phyloP scores from a whole-genome alignment of 1,140 invertebrate genomes.

The Euwallacea fornicatus region DNA sequence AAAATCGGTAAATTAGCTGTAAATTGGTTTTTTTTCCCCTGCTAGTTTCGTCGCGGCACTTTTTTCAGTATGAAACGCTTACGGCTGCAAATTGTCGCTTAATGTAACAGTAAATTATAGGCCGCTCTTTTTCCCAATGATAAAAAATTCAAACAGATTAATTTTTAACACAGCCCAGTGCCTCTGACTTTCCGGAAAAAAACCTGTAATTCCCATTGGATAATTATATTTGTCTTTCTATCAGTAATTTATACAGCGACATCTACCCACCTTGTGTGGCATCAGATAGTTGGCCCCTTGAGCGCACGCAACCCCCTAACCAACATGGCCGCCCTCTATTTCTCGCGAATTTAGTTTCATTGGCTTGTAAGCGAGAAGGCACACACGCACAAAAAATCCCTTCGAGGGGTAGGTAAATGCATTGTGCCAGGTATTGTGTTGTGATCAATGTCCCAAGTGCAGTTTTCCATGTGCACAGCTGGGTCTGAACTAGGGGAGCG shows the following conservation, averaged over 20 bases:
- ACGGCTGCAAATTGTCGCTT: conserved; percentile 1
- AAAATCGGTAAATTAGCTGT: conserved; percentile 38
- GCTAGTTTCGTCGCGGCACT: conserved; percentile 1
- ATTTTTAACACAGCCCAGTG: not conserved
- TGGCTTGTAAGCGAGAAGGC: conserved; percentile 1
- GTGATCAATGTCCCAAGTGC: conserved; percentile 18
- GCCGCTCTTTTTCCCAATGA: not conserved
- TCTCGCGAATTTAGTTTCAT: conserved; percentile 12
- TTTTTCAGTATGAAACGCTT: conserved; percentile 7
- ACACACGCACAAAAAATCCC: conserved; percentile 12
- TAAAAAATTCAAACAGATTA: not conserved
- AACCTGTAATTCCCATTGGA: too few species aligned
- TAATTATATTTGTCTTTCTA: too few species aligned
- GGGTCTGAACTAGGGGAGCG: not conserved
- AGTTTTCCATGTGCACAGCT: conserved; percentile 15
- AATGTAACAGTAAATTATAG: conserved; percentile 20
- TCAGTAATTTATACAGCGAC: not conserved
- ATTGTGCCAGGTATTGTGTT: conserved; percentile 13
- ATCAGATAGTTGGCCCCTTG: conserved; percentile 1
- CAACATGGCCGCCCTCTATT: conserved; percentile 14
- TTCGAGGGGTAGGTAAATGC: conserved; percentile 17
- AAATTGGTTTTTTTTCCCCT: conserved; percentile 32
- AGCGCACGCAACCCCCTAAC: conserved; percentile 11
- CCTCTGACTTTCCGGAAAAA: too few species aligned
- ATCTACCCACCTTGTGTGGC: not conserved